Conservation (phyloP, 2,113 vertebrate species). For the Alaudala cheleensis region DNA sequence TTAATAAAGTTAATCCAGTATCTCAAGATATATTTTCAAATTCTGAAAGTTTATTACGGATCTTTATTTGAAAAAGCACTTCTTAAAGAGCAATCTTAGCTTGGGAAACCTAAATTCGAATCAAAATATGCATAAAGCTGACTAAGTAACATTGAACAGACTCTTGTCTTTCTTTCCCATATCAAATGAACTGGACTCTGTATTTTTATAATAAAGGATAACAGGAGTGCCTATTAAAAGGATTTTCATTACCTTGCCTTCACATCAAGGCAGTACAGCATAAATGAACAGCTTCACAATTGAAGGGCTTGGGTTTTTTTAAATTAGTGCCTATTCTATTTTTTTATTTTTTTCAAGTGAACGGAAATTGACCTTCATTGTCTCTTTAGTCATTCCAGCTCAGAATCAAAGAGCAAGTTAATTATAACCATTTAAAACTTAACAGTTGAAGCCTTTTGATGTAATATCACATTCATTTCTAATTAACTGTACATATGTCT, state of each 20-base stretch:
- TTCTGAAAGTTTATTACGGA: background rate
- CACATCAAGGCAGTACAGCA: constrained; percentile 32
- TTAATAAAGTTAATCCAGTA: background rate
- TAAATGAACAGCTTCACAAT: constrained; percentile 10
- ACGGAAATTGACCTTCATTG: constrained; percentile 65
- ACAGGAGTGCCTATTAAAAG: constrained; percentile 36
- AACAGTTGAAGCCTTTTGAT: constrained; percentile 70
- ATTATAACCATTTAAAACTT: constrained; percentile 72
- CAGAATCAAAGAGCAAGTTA: constrained; percentile 69
- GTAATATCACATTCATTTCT: constrained; percentile 67
- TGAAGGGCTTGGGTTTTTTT: background rate
- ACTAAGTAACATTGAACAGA: background rate
- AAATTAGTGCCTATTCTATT: constrained; percentile 30
- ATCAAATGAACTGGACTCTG: background rate
- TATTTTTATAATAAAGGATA: constrained; percentile 10
- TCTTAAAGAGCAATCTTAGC: background rate
- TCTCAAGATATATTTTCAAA: background rate
- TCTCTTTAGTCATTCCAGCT: constrained; percentile 58
- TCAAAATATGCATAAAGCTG: background rate
- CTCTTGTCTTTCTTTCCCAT: background rate
- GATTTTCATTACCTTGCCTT: constrained; percentile 49
- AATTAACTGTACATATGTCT: constrained; percentile 69
- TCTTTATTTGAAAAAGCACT: background rate
- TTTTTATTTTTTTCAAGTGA: constrained; percentile 56
- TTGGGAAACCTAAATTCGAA: background rate